Evolutionary conservation across 2,113 vertebrate species (phyloP).

Genomic region (Erinaceus europaeus): DNA sequence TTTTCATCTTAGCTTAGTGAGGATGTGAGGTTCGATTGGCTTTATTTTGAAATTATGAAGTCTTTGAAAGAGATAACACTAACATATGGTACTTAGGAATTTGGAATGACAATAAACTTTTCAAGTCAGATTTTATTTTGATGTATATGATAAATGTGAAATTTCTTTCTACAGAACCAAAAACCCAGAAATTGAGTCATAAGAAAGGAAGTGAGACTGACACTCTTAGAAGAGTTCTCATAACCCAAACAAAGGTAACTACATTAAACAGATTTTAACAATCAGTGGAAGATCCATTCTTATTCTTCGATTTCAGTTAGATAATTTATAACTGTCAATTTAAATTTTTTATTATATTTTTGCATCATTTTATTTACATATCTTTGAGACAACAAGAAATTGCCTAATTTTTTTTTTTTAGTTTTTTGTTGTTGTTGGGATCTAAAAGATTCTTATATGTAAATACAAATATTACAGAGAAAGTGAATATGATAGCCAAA

Average conservation of each 20-base stretch:
- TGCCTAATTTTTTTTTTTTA: constrained; percentile 54
- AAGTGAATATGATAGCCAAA: constrained; percentile 70
- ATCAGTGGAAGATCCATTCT: constrained; percentile 39
- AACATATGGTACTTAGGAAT: not conserved
- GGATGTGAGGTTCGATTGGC: constrained; percentile 5
- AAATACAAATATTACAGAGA: constrained; percentile 74
- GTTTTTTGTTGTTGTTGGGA: constrained; percentile 59
- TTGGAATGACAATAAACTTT: not conserved
- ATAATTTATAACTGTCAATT: constrained; percentile 48
- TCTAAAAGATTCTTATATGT: constrained; percentile 74
- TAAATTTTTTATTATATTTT: constrained; percentile 45
- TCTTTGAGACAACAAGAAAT: constrained; percentile 65
- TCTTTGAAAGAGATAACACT: not conserved
- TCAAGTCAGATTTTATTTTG: constrained; percentile 7
- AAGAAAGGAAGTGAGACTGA: constrained; percentile 84
- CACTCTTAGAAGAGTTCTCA: constrained; percentile 88
- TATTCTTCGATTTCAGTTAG: constrained; percentile 45
- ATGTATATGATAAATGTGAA: constrained; percentile 39
- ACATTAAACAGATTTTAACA: not conserved
- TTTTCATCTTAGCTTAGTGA: not conserved
- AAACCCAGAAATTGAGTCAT: constrained; percentile 85
- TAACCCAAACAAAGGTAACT: constrained; percentile 94
- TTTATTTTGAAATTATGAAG: constrained; percentile 44
- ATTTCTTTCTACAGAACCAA: constrained; percentile 81
- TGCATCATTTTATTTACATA: constrained; percentile 62